Percentiles rank a stretch among this genome's conserved stretches.
phyloP scores from a whole-genome alignment of 1,140 invertebrate genomes.

The Phocides pigmalion region DNA sequence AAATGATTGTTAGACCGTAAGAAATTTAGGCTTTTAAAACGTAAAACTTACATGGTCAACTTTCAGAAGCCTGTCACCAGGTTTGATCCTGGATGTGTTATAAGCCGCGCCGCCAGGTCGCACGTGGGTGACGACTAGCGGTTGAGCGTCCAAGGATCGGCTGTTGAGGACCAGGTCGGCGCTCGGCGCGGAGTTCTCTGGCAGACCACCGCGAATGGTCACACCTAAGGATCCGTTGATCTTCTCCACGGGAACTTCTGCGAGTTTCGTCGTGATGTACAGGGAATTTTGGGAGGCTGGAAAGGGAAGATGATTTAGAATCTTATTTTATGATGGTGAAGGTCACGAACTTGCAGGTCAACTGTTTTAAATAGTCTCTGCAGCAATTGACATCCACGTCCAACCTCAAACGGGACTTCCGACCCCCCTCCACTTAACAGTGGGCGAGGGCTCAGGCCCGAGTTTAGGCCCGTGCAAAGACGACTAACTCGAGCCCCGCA shows the following conservation, averaged over 20 bases:
- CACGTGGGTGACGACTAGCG: conserved; percentile 95
- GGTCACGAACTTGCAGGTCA: no score
- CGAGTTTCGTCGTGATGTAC: conserved; percentile 89
- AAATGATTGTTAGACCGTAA: no score
- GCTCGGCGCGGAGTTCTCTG: conserved; percentile 75
- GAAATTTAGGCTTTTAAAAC: no score
- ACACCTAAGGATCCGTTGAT: conserved; percentile 94
- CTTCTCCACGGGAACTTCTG: conserved; percentile 90
- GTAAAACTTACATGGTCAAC: conserved; percentile 89
- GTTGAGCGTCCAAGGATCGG: conserved; percentile 83
- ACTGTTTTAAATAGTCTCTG: no score
- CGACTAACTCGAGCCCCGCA: no score
- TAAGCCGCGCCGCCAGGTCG: conserved; percentile 95
- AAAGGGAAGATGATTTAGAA: conserved; percentile 29
- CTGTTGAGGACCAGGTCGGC: conserved; percentile 77
- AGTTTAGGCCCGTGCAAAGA: no score
- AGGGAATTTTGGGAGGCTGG: conserved; percentile 86
- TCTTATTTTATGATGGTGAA: no score
- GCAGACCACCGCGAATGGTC: conserved; percentile 91
- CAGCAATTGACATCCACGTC: no score
- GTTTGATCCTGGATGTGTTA: conserved; percentile 89
- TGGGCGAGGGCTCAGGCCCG: no score
- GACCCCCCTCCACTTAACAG: no score
- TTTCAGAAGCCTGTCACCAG: conserved; percentile 94
- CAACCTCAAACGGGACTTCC: no score